Percentiles rank a stretch among this genome's conserved stretches.
Conservation (phyloP, 64 coral and sea anemone genomes). For the Catalaphyllia jardinei region DNA sequence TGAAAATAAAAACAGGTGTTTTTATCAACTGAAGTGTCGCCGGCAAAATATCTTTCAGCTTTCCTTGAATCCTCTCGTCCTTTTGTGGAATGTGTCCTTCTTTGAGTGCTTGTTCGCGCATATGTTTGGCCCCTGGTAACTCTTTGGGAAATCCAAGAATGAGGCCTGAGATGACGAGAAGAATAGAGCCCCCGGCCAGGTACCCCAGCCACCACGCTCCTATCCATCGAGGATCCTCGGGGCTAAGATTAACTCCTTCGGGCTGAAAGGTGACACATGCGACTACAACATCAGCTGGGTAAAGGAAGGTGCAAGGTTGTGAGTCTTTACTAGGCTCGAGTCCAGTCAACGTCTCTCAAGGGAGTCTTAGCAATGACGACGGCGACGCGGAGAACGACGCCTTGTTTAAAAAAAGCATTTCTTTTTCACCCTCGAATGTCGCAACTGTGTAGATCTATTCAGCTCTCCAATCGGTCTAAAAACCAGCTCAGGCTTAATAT, state of each 20-base stretch:
- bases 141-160: constrained; percentile 83
- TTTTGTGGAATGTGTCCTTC: constrained; percentile 66
- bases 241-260: constrained; percentile 57
- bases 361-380: too few species aligned
- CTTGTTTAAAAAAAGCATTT: too few species aligned
- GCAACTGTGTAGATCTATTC: too few species aligned
- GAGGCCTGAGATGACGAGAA: constrained; percentile 49
- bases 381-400: too few species aligned
- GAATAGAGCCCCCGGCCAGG: constrained; percentile 58
- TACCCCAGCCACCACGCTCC: constrained; percentile 99
- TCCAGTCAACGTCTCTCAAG: too few species aligned
- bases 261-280: constrained; percentile 55
- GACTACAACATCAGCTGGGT: too few species aligned
- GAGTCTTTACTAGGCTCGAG: too few species aligned
- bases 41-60: constrained; percentile 74
- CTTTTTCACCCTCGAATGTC: too few species aligned
- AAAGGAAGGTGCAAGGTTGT: too few species aligned
- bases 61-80: constrained; percentile 69
- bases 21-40: constrained; percentile 68
- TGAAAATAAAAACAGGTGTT: constrained; percentile 85
- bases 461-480: too few species aligned
- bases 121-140: constrained; percentile 76
- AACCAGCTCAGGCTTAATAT: too few species aligned
- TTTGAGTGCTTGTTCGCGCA: constrained; percentile 66
- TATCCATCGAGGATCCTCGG: constrained; percentile 86